A percentile compares a stretch with the other conserved stretches of the same genome.
phyloP scores from a whole-genome alignment of 2,888 invertebrate species.

The Frankliniella fusca region DNA sequence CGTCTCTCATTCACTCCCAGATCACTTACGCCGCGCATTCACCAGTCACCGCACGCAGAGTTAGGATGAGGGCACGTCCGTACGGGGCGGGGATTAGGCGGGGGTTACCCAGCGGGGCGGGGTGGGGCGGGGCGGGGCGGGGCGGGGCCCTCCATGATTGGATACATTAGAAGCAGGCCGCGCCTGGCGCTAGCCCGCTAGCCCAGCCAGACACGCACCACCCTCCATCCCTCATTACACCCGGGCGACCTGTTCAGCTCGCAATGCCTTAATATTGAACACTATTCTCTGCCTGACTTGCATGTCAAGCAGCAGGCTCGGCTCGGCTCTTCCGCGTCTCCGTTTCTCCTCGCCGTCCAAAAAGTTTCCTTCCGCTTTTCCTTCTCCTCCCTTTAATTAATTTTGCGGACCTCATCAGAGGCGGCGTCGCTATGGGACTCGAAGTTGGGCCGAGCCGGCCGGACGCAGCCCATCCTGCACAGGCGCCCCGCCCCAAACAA shows the following conservation, averaged over 20 bases:
- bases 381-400: conserved; percentile 17
- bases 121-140: not conserved
- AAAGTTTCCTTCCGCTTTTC: not conserved
- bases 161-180: not conserved
- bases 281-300: conserved; percentile 19
- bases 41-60: too few relatives aligned
- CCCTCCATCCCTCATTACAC: not conserved
- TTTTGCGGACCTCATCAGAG: conserved; percentile 5
- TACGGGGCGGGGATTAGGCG: too few relatives aligned
- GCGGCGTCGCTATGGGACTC: not conserved
- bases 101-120: too few relatives aligned
- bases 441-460: not conserved
- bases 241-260: not conserved
- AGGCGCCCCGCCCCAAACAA: too few relatives aligned
- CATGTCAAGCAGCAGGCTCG: not conserved
- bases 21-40: too few relatives aligned
- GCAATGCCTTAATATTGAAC: conserved; percentile 11
- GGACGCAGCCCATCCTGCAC: not conserved
- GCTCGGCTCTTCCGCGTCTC: not conserved
- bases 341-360: not conserved
- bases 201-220: not conserved
- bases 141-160: not conserved
- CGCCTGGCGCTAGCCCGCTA: not conserved
- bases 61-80: too few relatives aligned
- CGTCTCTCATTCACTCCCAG: too few relatives aligned